These are phyloP conservation scores for Psittacula echo DNA, from an alignment of 2,797 vertebrate genomes.

Conservation along the genomic window DNA sequence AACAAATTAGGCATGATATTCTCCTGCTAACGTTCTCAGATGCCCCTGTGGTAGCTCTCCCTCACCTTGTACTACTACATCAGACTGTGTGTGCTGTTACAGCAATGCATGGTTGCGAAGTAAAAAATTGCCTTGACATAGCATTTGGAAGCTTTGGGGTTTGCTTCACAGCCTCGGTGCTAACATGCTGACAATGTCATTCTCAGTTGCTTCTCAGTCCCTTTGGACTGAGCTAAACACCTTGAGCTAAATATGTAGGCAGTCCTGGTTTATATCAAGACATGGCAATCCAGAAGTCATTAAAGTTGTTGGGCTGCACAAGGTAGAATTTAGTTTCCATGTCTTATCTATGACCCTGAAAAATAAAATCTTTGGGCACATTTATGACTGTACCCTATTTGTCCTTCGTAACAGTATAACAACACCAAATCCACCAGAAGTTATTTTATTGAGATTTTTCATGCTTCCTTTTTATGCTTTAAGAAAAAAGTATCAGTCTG, in stretches of 20 bases:
- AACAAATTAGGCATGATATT: conserved; percentile 32
- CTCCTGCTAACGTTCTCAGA: neutral
- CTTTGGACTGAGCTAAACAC: neutral
- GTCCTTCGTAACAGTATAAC: neutral
- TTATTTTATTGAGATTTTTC: conserved; percentile 5
- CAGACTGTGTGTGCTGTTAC: neutral
- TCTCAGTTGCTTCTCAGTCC: neutral
- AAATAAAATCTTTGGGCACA: neutral
- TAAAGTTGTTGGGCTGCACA: neutral
- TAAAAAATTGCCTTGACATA: neutral
- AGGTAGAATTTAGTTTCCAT: neutral
- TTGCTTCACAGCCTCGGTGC: neutral
- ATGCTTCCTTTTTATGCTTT: neutral
- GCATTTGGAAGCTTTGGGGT: neutral
- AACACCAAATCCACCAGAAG: neutral
- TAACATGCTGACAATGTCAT: neutral
- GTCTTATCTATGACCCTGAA: neutral
- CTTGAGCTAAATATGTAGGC: neutral
- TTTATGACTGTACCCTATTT: neutral
- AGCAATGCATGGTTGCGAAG: neutral
- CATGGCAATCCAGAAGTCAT: neutral
- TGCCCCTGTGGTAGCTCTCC: neutral
- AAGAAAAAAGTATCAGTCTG: neutral
- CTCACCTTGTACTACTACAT: neutral
- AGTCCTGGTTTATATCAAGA: neutral